phyloP scores from a whole-genome alignment of 2,797 vertebrate genomes.

The Octomys mimax region DNA sequence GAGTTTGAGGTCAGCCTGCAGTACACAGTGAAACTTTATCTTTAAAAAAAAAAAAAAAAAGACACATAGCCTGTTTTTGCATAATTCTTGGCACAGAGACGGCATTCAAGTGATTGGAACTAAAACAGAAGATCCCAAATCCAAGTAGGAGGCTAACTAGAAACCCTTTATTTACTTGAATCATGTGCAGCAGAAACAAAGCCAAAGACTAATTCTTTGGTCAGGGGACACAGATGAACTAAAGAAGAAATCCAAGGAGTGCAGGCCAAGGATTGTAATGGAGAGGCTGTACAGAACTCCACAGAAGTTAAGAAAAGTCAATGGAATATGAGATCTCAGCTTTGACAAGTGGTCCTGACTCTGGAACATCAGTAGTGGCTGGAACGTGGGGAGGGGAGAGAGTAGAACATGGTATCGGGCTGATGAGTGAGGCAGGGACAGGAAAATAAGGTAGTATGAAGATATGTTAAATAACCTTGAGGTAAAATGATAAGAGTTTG shows the following conservation, averaged over 20 bases:
- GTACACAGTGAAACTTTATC: neutral
- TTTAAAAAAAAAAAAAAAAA: neutral
- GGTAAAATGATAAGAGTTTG: constrained; percentile 3
- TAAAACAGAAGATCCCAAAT: constrained; percentile 10
- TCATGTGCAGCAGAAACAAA: neutral
- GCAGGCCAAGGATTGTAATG: neutral
- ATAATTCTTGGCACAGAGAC: neutral
- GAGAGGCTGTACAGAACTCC: neutral
- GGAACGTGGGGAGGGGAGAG: neutral
- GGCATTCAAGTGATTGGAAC: constrained; percentile 1
- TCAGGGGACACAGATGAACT: neutral
- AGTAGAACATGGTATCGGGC: neutral
- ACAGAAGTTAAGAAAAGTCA: neutral
- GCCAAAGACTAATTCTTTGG: neutral
- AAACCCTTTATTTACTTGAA: neutral
- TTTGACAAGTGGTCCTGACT: neutral
- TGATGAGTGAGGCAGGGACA: neutral
- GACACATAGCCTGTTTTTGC: neutral
- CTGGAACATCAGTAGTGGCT: neutral
- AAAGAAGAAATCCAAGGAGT: neutral
- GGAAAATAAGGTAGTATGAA: neutral
- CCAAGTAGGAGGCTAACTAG: neutral
- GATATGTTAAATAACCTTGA: neutral
- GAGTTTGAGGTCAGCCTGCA: neutral
- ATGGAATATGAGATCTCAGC: neutral